Evolutionary conservation across 1,140 invertebrate species (phyloP).

Genomic region (Akabosia matsudoensis): DNA sequence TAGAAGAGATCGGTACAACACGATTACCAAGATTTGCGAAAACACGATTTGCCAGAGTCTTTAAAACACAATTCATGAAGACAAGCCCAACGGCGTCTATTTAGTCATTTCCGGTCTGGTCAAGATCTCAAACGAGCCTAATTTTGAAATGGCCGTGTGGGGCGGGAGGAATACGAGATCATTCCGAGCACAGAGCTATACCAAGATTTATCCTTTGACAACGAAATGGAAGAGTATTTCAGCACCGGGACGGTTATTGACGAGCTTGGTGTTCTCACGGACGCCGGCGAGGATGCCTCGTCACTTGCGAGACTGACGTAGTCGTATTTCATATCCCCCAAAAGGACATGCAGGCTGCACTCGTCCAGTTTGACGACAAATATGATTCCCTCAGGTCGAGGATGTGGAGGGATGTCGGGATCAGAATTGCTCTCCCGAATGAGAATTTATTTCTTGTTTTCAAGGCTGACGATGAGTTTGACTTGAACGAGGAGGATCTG

Average conservation of each 20-base stretch:
- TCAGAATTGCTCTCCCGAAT: conserved; percentile 37
- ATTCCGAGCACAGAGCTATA: conserved; percentile 44
- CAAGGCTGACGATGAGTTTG: too few relatives aligned
- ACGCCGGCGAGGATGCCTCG: conserved; percentile 48
- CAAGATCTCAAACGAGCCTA: conserved; percentile 47
- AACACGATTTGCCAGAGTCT: too few relatives aligned
- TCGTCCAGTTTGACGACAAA: conserved; percentile 30
- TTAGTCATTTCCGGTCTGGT: conserved; percentile 54
- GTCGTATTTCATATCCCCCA: conserved; percentile 47
- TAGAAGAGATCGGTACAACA: too few relatives aligned
- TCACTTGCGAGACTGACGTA: conserved; percentile 54
- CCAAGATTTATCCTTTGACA: conserved; percentile 37
- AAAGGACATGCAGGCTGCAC: conserved; percentile 26
- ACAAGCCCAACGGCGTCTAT: conserved; percentile 51
- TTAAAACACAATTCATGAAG: too few relatives aligned
- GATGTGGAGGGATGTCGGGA: conserved; percentile 48
- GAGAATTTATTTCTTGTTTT: too few relatives aligned
- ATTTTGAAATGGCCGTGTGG: conserved; percentile 22
- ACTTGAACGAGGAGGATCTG: too few relatives aligned
- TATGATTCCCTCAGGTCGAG: conserved; percentile 33
- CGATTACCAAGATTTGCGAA: too few relatives aligned
- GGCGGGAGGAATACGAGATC: conserved; percentile 33
- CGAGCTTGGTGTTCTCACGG: conserved; percentile 53
- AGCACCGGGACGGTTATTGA: conserved; percentile 53
- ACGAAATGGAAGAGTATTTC: conserved; percentile 51